Evolutionary conservation across 2,888 invertebrate genomes (phyloP).

Genomic region (Leuctra nigra): DNA sequence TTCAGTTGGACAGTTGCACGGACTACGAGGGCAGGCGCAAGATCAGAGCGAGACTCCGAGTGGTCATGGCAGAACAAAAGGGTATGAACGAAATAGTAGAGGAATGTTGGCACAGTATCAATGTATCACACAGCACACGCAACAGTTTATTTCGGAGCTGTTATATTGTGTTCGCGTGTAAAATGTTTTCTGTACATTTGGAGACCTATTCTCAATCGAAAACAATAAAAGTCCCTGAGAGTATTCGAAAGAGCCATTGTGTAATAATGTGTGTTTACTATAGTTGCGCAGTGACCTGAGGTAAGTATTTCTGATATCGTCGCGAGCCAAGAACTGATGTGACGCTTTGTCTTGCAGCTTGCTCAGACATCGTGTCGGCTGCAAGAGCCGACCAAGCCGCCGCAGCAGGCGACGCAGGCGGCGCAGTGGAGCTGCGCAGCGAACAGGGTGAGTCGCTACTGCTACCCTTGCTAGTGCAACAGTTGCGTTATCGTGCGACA

Average conservation of each 20-base stretch:
- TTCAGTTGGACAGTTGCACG: slow-evolving; percentile 73
- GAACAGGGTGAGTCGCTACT: slow-evolving; percentile 64
- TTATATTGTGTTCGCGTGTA: no score
- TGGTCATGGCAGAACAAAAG: slow-evolving; percentile 82
- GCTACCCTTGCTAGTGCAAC: slow-evolving; percentile 45
- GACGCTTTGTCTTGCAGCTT: slow-evolving; percentile 41
- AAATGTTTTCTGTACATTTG: no score
- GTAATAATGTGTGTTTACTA: no score
- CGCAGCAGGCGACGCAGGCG: slow-evolving; percentile 43
- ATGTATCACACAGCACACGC: neutral
- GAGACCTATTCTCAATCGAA: no score
- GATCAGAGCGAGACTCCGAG: slow-evolving; percentile 71
- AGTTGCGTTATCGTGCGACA: slow-evolving; percentile 35
- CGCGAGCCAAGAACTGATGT: no score
- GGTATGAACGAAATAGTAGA: no score
- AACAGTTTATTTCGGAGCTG: no score
- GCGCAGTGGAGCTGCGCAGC: slow-evolving; percentile 31
- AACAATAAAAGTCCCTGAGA: no score
- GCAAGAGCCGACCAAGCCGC: slow-evolving; percentile 40
- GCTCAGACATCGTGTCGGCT: slow-evolving; percentile 46
- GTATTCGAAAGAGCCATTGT: no score
- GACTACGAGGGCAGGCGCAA: slow-evolving; percentile 83
- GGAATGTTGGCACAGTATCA: neutral
- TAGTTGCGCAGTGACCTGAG: no score
- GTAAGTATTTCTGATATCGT: no score